Base-by-base conservation (phyloP, 2,113 vertebrate genomes). In the Lepisosteus osseus region DNA sequence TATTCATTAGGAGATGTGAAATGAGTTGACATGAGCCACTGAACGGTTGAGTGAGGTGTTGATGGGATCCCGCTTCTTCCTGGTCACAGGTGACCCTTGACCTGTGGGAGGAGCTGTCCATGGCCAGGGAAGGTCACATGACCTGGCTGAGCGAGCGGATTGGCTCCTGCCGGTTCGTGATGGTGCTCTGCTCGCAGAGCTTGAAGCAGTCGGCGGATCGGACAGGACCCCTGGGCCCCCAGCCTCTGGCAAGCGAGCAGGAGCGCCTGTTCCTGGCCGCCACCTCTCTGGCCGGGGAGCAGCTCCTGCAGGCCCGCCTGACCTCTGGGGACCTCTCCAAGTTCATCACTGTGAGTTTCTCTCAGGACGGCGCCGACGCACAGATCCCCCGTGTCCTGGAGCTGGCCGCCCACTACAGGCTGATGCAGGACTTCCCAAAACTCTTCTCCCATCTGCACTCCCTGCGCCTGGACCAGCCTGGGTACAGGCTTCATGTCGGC, bases 361-460 rank as follows among this genome's bases (percentile, higher is more conserved):
- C 5, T 9, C 47, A 51, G 47, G 47, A 17, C 3, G 8, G 54
- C 13, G 41, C 9, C 41, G 41, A n/a, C 4, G 3, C 70, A 4
- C 51, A 59, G 1, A 45, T 69, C 1, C 72, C 72, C 3, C 29
- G 9, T 1, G 56, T 47, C 29, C n/a, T 74, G 6, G n/a, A 70
- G 8, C 29, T 74, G 42, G 69, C 56, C 55, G 6, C 72, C 56
- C 70, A 68, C 43, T 74, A 67, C 56, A 6, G 45, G 7, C 67
- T 74, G 11, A 59, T 69, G 42, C 14, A 42, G 4, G 67, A 57
- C 11, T 67, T 74, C 3, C 72, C 66, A 5, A 12, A 14, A 4
- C 66, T 74, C 43, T 68, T 74, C 51, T 47, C 65, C 11, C 72
- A 69, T 7, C 67, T 74, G n/a, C 65, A 69, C 55, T 66, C 67